These are phyloP conservation scores for Montipora sp. DNA, from an alignment of 64 coral and sea anemone species.

Conservation along the genomic window DNA sequence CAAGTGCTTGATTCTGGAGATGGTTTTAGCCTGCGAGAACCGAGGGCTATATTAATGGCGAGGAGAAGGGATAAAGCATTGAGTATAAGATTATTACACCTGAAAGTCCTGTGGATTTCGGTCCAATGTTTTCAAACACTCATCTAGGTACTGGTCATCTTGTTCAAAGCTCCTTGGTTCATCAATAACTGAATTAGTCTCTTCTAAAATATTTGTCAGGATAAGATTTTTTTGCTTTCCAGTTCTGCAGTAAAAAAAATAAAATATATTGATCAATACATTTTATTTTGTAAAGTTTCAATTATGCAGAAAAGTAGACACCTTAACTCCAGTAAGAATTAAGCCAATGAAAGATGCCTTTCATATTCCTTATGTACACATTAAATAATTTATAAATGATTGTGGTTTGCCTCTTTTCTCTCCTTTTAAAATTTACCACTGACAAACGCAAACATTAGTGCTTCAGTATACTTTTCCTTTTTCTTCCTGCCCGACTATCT, in stretches of 20 bases:
- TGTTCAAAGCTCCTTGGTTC: slow-evolving; percentile 82
- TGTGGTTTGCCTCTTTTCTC: too few species aligned
- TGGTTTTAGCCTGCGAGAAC: too few species aligned
- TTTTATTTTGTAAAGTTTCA: neutral
- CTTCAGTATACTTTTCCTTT: too few species aligned
- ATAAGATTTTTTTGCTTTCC: slow-evolving; percentile 32
- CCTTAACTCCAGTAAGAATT: neutral
- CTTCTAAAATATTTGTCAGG: slow-evolving; percentile 88
- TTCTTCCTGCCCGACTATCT: too few species aligned
- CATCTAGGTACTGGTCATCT: slow-evolving; percentile 87
- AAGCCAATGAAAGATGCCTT: neutral
- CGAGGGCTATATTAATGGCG: too few species aligned
- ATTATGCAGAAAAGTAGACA: neutral
- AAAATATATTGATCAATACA: neutral
- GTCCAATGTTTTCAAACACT: slow-evolving; percentile 72
- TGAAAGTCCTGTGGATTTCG: slow-evolving; percentile 62
- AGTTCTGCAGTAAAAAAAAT: neutral
- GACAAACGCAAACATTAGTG: too few species aligned
- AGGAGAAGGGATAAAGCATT: neutral
- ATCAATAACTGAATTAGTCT: slow-evolving; percentile 55
- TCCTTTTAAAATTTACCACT: too few species aligned
- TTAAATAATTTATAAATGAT: too few species aligned
- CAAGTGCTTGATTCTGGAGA: too few species aligned
- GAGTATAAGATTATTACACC: neutral
- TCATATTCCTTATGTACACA: neutral